A percentile compares a stretch with the other conserved stretches of the same genome.
Evolutionary conservation across 2,888 invertebrate genomes (phyloP).

Genomic region (Eupithecia vulgata): DNA sequence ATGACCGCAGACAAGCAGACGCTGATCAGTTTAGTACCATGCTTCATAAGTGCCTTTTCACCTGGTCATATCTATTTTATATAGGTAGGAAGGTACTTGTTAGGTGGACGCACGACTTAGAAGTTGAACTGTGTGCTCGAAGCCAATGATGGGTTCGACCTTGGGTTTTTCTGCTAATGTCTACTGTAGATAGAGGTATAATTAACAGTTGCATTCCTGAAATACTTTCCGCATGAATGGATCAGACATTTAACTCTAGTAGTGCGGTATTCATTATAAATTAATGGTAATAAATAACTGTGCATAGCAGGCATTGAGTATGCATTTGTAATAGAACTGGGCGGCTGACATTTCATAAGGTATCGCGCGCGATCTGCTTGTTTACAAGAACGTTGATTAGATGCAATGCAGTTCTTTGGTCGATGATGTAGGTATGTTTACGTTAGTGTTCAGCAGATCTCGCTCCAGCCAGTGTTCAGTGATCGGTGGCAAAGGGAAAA

Average conservation of each 20-base stretch:
- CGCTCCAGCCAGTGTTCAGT: no score
- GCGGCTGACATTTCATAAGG: not conserved
- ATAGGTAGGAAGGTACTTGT: not conserved
- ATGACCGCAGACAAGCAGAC: slow-evolving; percentile 1
- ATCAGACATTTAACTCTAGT: not conserved
- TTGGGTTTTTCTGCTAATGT: not conserved
- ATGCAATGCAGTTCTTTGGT: no score
- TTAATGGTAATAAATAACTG: not conserved
- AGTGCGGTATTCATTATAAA: no score
- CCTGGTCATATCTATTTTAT: not conserved
- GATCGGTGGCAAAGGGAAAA: no score
- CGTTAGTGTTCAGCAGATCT: no score
- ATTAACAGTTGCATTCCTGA: not conserved
- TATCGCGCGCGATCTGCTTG: not conserved
- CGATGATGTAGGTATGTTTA: no score
- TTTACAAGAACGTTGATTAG: not conserved
- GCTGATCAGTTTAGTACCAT: not conserved
- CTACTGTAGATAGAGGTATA: not conserved
- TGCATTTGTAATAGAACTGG: not conserved
- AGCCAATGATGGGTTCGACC: not conserved
- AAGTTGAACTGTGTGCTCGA: not conserved
- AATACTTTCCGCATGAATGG: not conserved
- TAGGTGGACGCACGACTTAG: not conserved
- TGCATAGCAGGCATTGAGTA: not conserved
- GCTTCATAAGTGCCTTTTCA: not conserved